phyloP scores from a whole-genome alignment of 2,888 invertebrate genomes.

The Tetranychus piercei region DNA sequence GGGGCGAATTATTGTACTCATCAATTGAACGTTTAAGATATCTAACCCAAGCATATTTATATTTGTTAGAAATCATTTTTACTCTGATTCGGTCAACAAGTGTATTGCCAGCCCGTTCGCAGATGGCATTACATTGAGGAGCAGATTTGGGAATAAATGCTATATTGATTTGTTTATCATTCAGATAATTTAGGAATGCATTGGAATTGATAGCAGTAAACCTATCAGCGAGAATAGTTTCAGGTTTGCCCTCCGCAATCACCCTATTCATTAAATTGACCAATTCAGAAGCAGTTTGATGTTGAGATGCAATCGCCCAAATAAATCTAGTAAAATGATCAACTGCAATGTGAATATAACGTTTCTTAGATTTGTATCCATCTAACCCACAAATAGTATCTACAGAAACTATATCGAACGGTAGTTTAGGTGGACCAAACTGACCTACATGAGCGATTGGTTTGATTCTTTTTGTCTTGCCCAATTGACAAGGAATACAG shows the following conservation, averaged over 20 bases:
- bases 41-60: too few relatives aligned
- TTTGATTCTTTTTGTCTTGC: too few relatives aligned
- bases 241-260: constrained; percentile 10
- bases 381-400: constrained; percentile 13
- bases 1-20: too few relatives aligned
- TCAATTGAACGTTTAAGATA: too few relatives aligned
- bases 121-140: too few relatives aligned
- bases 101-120: too few relatives aligned
- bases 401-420: too few relatives aligned
- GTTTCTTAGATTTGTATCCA: constrained; percentile 14
- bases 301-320: constrained; percentile 13
- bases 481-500: too few relatives aligned
- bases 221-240: constrained; percentile 8
- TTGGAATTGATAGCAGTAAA: constrained; percentile 1
- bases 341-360: constrained; percentile 15
- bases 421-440: too few relatives aligned
- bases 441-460: too few relatives aligned
- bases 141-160: neutral
- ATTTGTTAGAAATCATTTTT: too few relatives aligned
- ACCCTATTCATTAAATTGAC: constrained; percentile 13
- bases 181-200: neutral
- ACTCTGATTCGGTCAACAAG: neutral
- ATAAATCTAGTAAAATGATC: constrained; percentile 15
- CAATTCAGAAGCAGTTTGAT: constrained; percentile 13
- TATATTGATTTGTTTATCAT: constrained; percentile 9